Conservation (phyloP, 2,888 invertebrate species). For the Hypsopygia costalis region DNA sequence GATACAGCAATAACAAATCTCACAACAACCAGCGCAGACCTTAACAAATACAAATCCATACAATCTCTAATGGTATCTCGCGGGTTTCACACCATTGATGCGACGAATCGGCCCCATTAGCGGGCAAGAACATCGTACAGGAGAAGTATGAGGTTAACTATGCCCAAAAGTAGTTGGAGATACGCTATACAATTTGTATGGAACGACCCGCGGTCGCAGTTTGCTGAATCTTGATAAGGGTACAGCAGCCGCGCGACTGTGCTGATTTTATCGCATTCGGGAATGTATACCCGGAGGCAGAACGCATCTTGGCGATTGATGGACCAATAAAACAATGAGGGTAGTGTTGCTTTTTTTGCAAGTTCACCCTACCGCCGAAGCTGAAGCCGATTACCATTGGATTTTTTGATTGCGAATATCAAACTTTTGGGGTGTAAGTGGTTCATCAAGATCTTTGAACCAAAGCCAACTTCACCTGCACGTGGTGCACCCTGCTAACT, state of each 20-base stretch:
- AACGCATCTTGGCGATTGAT: constrained; percentile 64
- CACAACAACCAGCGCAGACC: constrained; percentile 25
- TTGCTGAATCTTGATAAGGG: constrained; percentile 70
- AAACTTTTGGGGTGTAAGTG: too few species aligned
- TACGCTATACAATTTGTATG: constrained; percentile 78
- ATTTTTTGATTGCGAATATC: too few species aligned
- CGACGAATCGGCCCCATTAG: constrained; percentile 70
- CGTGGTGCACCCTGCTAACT: too few species aligned
- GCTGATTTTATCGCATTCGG: constrained; percentile 57
- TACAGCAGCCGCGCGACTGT: constrained; percentile 53
- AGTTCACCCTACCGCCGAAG: too few species aligned
- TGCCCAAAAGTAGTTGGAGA: constrained; percentile 74
- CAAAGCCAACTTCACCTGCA: too few species aligned
- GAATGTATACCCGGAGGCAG: constrained; percentile 56
- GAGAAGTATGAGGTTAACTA: constrained; percentile 75
- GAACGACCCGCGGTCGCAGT: constrained; percentile 63
- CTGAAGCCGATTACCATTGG: too few species aligned
- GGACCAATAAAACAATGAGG: constrained; percentile 67
- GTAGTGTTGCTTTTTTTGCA: constrained; percentile 19
- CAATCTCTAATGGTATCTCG: constrained; percentile 30
- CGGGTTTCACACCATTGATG: constrained; percentile 53
- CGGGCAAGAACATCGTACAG: constrained; percentile 58
- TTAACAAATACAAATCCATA: constrained; percentile 37
- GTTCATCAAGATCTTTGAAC: too few species aligned
- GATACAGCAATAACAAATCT: not conserved